Conservation (phyloP, 2,888 invertebrate genomes). For the Anoncus sp. region DNA sequence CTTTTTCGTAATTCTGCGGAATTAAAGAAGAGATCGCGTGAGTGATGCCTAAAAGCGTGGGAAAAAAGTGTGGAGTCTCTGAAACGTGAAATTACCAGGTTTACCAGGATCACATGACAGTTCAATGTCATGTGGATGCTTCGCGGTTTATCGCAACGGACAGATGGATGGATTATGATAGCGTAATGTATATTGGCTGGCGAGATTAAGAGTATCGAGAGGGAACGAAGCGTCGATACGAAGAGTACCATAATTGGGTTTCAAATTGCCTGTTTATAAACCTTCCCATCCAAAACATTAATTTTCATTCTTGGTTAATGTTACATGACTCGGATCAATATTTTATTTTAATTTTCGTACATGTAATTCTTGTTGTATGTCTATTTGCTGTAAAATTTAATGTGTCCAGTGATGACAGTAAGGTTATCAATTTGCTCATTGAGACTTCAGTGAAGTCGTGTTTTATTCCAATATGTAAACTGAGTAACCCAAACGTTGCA, state of each 20-base stretch:
- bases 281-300: neutral
- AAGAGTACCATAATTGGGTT: neutral
- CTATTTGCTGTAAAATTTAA: neutral
- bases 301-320: neutral
- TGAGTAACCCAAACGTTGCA: neutral
- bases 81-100: constrained; percentile 40
- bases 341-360: neutral
- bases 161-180: constrained; percentile 29
- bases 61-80: constrained; percentile 17
- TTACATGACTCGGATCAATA: too few relatives aligned
- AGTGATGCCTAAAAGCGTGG: neutral
- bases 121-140: constrained; percentile 11
- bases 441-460: neutral
- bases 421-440: neutral
- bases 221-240: neutral
- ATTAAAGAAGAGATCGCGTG: constrained; percentile 9
- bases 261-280: neutral
- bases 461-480: neutral
- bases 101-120: constrained; percentile 19
- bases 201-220: constrained; percentile 1
- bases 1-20: constrained; percentile 16
- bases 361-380: neutral
- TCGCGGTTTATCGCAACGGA: constrained; percentile 32
- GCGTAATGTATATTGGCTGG: constrained; percentile 10
- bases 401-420: neutral